phyloP scores from a whole-genome alignment of 1,140 invertebrate genomes.

The Bombus haemorrhoidalis region DNA sequence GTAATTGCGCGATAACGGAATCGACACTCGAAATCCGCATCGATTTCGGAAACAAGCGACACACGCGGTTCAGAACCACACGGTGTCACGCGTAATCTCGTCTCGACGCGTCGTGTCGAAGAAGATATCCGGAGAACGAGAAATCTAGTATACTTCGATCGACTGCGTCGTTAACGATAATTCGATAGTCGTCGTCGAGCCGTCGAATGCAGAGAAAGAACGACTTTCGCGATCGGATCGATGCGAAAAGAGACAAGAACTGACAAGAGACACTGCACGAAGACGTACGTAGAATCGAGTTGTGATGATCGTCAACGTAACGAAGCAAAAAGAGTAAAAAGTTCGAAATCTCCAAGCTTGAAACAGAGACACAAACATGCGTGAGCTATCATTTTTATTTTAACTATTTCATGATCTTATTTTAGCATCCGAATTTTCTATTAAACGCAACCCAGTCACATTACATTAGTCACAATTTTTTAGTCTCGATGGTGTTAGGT shows the following conservation, averaged over 20 bases:
- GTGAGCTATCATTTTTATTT: constrained; percentile 37
- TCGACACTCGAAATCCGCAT: too few species aligned
- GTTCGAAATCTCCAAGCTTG: not conserved
- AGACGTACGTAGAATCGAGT: not conserved
- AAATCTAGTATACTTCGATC: constrained; percentile 10
- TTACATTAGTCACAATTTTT: too few species aligned
- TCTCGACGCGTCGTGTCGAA: not conserved
- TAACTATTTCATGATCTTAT: too few species aligned
- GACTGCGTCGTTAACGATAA: constrained; percentile 24
- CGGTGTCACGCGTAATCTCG: constrained; percentile 20
- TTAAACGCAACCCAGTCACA: too few species aligned
- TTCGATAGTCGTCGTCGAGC: constrained; percentile 54
- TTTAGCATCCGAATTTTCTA: too few species aligned
- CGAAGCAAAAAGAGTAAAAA: not conserved
- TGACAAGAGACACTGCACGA: too few species aligned
- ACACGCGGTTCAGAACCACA: not conserved
- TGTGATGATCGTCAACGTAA: constrained; percentile 35
- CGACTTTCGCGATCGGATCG: constrained; percentile 25
- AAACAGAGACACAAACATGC: constrained; percentile 27
- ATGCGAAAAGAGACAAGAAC: constrained; percentile 23
- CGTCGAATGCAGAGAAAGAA: not conserved
- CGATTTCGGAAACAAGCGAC: constrained; percentile 9
- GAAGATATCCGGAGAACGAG: constrained; percentile 39
- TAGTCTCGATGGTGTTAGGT: too few species aligned
- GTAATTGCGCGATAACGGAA: too few species aligned